Conservation (phyloP, 2,113 vertebrate genomes). For the Ceuthmochares aereus region DNA sequence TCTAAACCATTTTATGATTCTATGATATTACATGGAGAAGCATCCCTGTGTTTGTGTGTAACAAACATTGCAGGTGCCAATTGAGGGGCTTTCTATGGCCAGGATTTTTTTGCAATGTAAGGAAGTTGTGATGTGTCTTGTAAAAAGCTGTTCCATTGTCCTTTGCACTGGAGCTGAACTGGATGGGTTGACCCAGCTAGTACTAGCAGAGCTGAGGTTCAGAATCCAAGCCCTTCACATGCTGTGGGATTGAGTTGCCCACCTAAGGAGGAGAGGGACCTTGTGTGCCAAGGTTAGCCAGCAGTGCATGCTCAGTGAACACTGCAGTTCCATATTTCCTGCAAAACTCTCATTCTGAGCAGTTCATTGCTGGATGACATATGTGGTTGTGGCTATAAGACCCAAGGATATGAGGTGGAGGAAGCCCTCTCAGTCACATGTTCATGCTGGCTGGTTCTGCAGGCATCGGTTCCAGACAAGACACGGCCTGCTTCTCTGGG, state of each 20-base stretch:
- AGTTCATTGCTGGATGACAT: neutral
- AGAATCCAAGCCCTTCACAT: accelerated
- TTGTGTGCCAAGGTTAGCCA: neutral
- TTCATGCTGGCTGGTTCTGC: neutral
- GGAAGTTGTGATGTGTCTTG: neutral
- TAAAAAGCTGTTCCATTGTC: neutral
- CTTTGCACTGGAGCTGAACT: neutral
- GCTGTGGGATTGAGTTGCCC: neutral
- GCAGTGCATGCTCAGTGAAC: neutral
- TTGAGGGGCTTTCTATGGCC: neutral
- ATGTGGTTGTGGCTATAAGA: neutral
- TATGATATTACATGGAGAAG: neutral
- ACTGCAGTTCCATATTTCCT: neutral
- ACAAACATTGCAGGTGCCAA: neutral
- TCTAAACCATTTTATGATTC: too few species aligned
- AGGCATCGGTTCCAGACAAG: neutral
- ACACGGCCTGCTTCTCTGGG: neutral
- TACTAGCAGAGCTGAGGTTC: neutral
- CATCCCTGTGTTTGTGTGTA: neutral
- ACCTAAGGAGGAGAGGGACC: neutral
- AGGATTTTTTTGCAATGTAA: neutral
- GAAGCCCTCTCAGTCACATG: neutral
- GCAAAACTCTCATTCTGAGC: neutral
- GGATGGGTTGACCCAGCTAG: neutral
- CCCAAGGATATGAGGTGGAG: neutral